phyloP scores from a whole-genome alignment of 2,113 vertebrate species.

The Albula goreensis region DNA sequence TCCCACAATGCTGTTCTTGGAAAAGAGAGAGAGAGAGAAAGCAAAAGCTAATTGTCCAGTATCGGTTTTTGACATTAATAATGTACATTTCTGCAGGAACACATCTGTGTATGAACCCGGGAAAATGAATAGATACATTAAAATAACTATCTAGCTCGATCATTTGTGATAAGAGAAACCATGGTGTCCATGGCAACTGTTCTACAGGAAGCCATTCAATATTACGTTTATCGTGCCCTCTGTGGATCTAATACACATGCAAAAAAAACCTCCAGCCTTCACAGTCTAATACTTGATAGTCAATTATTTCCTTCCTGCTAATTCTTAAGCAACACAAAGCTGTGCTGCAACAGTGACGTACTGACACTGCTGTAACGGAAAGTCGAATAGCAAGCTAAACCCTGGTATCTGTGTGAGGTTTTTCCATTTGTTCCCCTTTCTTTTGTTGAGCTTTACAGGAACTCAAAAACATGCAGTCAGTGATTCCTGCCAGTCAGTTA shows the following conservation, averaged over 20 bases:
- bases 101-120: neutral
- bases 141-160: constrained; percentile 21
- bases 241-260: constrained; percentile 1
- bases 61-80: neutral
- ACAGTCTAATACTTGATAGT: neutral
- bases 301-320: neutral
- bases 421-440: neutral
- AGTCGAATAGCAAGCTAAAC: neutral
- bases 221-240: constrained; percentile 8
- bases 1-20: no score
- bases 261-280: neutral
- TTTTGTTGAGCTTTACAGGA: neutral
- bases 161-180: constrained; percentile 22
- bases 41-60: neutral
- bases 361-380: neutral
- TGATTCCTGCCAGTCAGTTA: neutral
- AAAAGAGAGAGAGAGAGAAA: neutral
- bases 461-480: neutral
- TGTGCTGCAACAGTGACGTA: neutral
- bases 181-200: constrained; percentile 52
- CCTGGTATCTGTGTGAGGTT: neutral
- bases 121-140: neutral
- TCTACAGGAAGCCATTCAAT: constrained; percentile 34
- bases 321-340: neutral
- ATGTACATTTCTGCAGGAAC: neutral